Evolutionary conservation across 92 coral and sea anemone species (phyloP), one percentile per base, ranked within the genome.

Genomic region (Phenganax marumi): DNA sequence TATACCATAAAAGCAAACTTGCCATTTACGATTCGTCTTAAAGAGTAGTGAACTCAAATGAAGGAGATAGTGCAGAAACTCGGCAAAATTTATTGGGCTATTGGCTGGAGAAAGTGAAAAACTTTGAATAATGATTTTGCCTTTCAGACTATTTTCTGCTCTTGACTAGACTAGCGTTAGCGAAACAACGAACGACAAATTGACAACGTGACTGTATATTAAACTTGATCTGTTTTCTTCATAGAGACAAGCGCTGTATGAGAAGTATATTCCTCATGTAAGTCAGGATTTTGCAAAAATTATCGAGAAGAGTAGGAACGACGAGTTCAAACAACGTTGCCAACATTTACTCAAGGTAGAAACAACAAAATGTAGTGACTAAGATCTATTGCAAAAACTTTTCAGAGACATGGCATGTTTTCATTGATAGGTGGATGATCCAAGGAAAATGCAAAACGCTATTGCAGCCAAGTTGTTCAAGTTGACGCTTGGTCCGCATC

Each of bases 181-280:
- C 3, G 1, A 13, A 2, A 56, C 16, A 63, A 23, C n/a, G 10
- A 63, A 18, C 26, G 6, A 12, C 21, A 18, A 18, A 33, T 33
- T 33, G 0, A 33, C 43, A 33, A 33, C 43, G 43, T 33, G 5
- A 1, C 43, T 33, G 0, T 33, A 33, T 33, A 1, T 0, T 33
- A 33, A 33, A 33, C 43, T 33, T 0, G 3, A 46, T 70, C 52
- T 18, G 52, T 43, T 50, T 6, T 50, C 47, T 46, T 22, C 50
- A 10, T 60, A 87, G 90, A 83, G 76, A 70, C 86, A 58, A 58
- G 70, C 63, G 70, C 66, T 72, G 66, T 90, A 89, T 43, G 68
- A 60, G 48, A 87, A 84, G 72, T 92, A 93, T 47, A 86, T 94
- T 56, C 97, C 95, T 51, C 86, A 87, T 33, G 88, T 90, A 69